Percentiles rank a stretch among this genome's conserved stretches.
Conservation (phyloP, 2,113 vertebrate species). For the Spilogale gracilis region DNA sequence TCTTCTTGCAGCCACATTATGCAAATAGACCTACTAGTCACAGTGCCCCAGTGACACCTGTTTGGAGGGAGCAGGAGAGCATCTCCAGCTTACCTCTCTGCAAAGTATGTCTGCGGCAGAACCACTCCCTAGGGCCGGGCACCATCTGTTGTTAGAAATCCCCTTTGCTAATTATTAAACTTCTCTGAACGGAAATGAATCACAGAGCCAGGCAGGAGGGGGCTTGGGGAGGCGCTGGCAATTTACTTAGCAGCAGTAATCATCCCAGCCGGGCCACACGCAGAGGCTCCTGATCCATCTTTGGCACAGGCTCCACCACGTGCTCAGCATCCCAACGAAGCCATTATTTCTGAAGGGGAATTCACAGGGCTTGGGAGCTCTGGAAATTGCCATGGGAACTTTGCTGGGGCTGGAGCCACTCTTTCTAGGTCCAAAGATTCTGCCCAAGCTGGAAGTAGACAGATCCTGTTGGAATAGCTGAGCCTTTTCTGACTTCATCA, state of each 20-base stretch:
- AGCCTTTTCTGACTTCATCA: background rate
- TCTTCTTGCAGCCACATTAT: background rate
- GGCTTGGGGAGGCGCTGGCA: conserved; percentile 28
- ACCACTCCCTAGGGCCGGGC: conserved; percentile 73
- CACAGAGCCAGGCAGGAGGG: conserved; percentile 43
- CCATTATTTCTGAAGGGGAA: conserved; percentile 62
- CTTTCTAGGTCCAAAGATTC: background rate
- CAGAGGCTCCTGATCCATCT: conserved; percentile 21
- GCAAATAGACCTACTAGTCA: background rate
- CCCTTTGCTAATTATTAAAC: conserved; percentile 81
- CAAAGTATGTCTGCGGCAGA: conserved; percentile 58
- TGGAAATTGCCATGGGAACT: background rate
- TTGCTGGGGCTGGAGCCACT: background rate
- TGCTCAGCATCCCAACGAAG: conserved; percentile 15
- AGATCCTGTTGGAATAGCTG: background rate
- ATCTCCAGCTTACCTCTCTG: conserved; percentile 49
- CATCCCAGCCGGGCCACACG: background rate
- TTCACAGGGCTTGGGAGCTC: background rate
- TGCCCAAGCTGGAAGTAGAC: background rate
- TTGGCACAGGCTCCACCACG: background rate
- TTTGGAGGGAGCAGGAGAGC: background rate
- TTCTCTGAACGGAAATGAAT: conserved; percentile 76
- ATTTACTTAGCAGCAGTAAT: conserved; percentile 16
- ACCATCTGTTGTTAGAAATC: conserved; percentile 82
- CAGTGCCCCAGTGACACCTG: background rate